Base-by-base conservation (phyloP, 2,797 vertebrate species). In the Acipenser oxyrinchus region DNA sequence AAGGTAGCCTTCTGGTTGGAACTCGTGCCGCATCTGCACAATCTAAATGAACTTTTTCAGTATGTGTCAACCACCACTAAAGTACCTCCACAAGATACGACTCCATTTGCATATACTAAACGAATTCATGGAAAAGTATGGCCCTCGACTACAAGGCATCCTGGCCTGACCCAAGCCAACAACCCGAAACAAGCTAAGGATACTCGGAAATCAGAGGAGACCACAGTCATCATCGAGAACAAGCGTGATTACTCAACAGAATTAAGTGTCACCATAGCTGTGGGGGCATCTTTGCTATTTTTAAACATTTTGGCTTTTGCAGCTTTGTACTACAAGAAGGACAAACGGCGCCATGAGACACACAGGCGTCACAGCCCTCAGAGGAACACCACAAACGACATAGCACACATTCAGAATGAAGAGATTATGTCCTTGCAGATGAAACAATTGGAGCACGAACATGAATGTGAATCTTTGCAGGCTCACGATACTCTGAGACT, bases 1-100 rank as follows among this genome's bases (percentile, higher is more conserved):
- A 98, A 98, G 75, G 96, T 98, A 0, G 96, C 96, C 0, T 98
- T 98, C 81, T 98, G 96, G 96, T 73, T 98, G 64, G 96, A 98
- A 55, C 86, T 98, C 0, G 96, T 98, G 0, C 96, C 96, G 0
- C 96, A 98, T 64, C 83, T 98, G 60, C 95, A 98, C 82, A 97
- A 96, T 73, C 83, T 98, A 12, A 96, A 98, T 10, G 96, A 97
- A 76, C 92, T 98, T 23, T 95, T 98, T 75, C 94, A 95, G 8
- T 98, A 98, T 0, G 93, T 98, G 0, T 98, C 95, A 7, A 97
- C 96, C 0, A 98, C 96, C 48, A 98, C 95, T 2, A 95, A 95
- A 79, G 95, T 96, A 0, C 96, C 96, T 0, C 95, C 95, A 0
- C 95, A 94, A 6, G 95, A 99, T 75, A 93, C 96, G 76, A 97